phyloP scores from a whole-genome alignment of 2,888 invertebrate species.

The Eudasyphora cyanicolor region DNA sequence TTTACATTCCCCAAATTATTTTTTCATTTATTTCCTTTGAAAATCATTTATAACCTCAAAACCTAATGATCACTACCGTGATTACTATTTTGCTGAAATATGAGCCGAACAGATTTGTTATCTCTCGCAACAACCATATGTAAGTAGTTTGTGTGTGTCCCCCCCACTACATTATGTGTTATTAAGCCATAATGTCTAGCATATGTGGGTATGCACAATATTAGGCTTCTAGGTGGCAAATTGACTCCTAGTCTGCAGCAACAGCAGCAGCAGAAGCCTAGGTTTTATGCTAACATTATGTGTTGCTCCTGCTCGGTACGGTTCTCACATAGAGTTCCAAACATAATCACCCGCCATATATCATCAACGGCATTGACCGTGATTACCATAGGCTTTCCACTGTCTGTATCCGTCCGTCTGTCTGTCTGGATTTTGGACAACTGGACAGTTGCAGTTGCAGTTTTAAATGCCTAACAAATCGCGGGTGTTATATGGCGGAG shows the following conservation, averaged over 20 bases:
- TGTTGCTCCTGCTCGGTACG: no score
- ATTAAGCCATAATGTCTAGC: background rate
- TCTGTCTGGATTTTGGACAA: background rate
- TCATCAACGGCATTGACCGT: slow-evolving; percentile 4
- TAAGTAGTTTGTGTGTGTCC: no score
- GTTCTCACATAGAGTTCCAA: background rate
- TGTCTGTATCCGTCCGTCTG: no score
- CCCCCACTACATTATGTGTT: background rate
- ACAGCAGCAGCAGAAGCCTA: no score
- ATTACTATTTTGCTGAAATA: no score
- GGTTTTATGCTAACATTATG: background rate
- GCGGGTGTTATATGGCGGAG: slow-evolving; percentile 63
- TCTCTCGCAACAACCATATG: no score
- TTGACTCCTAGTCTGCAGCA: background rate
- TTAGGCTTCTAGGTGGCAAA: background rate
- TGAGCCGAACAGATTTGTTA: no score
- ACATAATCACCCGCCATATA: slow-evolving; percentile 26
- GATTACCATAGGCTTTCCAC: background rate
- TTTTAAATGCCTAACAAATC: slow-evolving; percentile 47
- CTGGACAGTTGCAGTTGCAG: background rate
- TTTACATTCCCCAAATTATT: no score
- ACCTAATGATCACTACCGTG: no score
- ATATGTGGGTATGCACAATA: background rate
- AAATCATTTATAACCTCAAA: no score
- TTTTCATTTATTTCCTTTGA: no score